Evolutionary conservation across 2,888 invertebrate genomes (phyloP), one percentile per base, ranked within the genome.

Genomic region (Muscina levida): DNA sequence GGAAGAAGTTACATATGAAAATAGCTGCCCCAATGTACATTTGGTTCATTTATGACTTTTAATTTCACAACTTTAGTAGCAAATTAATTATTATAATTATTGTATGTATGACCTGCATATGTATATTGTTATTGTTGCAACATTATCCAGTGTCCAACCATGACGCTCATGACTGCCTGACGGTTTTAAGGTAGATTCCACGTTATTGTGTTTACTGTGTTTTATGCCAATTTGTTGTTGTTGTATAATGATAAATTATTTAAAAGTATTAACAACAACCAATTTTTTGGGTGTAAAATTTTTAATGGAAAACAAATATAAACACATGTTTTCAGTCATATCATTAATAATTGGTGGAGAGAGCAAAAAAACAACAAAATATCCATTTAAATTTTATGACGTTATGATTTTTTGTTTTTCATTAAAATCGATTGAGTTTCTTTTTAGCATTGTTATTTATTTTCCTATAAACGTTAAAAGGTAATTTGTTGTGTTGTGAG

Each of bases 41-140:
- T 65, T 37, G 74, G 72, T 72, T 74, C 81, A 77, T 74, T 81
- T 81, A 75, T 77, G 74, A 56, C 74, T 42, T 62, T 62, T 19
- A 11, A 72, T 42, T 62, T 62, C 11, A 11, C 10, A 62, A 62
- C 37, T 31, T 74, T 77, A n/a, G 68, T 72, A 68, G 77, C 77
- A 81, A 77, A 81, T 81, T 81, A 81, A 80, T 77, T 77, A 72
- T 56, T 75, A 65, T 76, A 62, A 65, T 72, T 72, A 22, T 70
- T 62, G 62, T 65, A n/a, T n/a, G n/a, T n/a, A n/a, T n/a, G n/a
- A n/a, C n/a, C n/a, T 65, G 71, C 57, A 24, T 15, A 22, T 53
- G 53, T 53, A 31, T 53, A 24, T 22, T 48, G 48, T 46, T 46
- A 2, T n/a, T 46, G 17, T n/a, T 11, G 44, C 44, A 4, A n/a